Conservation (phyloP, 1,140 invertebrate species). For the Hylaeus anthracinus region DNA sequence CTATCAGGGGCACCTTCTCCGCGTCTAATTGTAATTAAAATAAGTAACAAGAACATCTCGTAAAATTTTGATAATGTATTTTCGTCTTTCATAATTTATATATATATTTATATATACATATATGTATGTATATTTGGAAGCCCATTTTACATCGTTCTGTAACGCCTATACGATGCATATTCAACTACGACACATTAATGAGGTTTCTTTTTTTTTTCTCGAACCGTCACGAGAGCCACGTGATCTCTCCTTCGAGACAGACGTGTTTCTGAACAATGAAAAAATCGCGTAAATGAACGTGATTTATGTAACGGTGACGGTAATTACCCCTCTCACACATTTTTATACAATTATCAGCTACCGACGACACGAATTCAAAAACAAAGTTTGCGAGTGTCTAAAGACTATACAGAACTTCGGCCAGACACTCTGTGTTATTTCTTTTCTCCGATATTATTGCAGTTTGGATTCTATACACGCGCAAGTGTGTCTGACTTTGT, state of each 20-base stretch:
- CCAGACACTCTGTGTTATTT: background rate
- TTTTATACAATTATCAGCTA: conserved; percentile 4
- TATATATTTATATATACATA: conserved; percentile 39
- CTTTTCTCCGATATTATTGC: background rate
- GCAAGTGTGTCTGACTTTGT: background rate
- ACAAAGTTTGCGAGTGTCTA: background rate
- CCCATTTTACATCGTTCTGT: conserved; percentile 65
- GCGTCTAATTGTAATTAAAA: no score
- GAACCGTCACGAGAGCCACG: conserved; percentile 42
- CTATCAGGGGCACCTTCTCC: no score
- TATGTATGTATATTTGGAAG: conserved; percentile 55
- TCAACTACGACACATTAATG: conserved; percentile 58
- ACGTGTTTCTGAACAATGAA: background rate
- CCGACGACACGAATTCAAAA: conserved; percentile 14
- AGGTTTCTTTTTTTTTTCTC: conserved; percentile 36
- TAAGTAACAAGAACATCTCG: no score
- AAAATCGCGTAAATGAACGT: background rate
- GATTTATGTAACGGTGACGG: conserved; percentile 8
- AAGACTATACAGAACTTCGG: background rate
- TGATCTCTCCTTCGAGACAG: background rate
- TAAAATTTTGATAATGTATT: conserved; percentile 66
- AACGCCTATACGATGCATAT: conserved; percentile 54
- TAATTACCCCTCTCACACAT: background rate
- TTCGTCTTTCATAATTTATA: conserved; percentile 44
- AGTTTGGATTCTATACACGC: background rate